Evolutionary conservation across 1,140 invertebrate species (phyloP).

Genomic region (Bursaphelenchus mucronatus): DNA sequence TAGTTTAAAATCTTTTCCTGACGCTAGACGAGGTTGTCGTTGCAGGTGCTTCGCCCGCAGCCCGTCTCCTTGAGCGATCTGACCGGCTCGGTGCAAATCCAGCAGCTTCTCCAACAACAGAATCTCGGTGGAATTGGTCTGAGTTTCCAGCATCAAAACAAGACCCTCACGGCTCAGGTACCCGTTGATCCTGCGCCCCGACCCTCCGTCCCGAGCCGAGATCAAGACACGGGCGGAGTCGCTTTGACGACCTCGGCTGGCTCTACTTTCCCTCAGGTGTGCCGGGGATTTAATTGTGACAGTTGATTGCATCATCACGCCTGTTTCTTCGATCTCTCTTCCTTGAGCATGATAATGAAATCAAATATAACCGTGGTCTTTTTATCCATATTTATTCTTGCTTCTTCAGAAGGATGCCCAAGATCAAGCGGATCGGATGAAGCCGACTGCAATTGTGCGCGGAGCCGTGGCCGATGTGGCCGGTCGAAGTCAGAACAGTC

Average conservation of each 20-base stretch:
- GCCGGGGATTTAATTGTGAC: too few species aligned
- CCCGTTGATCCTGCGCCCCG: constrained; percentile 16
- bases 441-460: constrained; percentile 15
- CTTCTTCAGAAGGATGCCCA: too few species aligned
- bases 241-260: background rate
- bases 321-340: too few species aligned
- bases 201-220: background rate
- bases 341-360: too few species aligned
- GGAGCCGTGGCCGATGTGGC: constrained; percentile 11
- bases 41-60: background rate
- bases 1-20: too few species aligned
- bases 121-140: background rate
- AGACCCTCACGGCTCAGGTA: constrained; percentile 6
- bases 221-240: background rate
- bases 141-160: too few species aligned
- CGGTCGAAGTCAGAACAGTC: background rate
- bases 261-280: too few species aligned
- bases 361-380: too few species aligned
- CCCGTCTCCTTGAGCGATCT: constrained; percentile 11
- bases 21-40: background rate
- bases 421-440: constrained; percentile 12
- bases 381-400: too few species aligned
- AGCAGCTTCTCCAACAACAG: constrained; percentile 5
- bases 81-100: background rate
- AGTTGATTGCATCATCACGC: too few species aligned